These are phyloP conservation scores for Nudaria mundana DNA, from an alignment of 2,888 invertebrate species.

Conservation along the genomic window DNA sequence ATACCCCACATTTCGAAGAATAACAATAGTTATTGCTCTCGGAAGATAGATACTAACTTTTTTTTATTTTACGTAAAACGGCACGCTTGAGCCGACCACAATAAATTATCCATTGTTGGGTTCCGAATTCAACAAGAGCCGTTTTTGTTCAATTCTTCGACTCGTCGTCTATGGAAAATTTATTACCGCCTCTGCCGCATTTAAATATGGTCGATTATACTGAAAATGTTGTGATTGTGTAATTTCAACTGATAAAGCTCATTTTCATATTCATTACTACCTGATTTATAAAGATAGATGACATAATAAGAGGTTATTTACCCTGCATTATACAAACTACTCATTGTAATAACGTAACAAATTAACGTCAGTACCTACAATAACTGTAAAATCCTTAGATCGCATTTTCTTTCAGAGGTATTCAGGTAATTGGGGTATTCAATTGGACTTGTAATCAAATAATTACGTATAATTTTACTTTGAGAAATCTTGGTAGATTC, in stretches of 20 bases:
- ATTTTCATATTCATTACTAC: constrained; percentile 53
- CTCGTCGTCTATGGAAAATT: constrained; percentile 77
- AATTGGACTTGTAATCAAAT: no score
- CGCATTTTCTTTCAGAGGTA: no score
- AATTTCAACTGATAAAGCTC: constrained; percentile 57
- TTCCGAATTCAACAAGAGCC: constrained; percentile 69
- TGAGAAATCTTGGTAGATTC: no score
- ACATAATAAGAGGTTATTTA: constrained; percentile 45
- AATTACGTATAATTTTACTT: no score
- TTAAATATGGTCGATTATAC: constrained; percentile 76
- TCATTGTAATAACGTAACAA: no score
- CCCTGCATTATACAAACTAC: no score
- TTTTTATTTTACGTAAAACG: constrained; percentile 58
- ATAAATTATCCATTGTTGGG: constrained; percentile 78
- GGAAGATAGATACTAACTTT: constrained; percentile 46
- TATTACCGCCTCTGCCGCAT: constrained; percentile 71
- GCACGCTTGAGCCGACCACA: constrained; percentile 59
- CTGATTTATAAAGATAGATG: constrained; percentile 38
- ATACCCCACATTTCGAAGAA: constrained; percentile 24
- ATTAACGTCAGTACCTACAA: no score
- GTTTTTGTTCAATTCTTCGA: constrained; percentile 80
- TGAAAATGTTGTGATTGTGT: constrained; percentile 61
- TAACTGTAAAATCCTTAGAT: no score
- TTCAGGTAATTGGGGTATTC: no score
- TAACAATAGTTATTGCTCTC: constrained; percentile 31